Base-by-base conservation (phyloP, 2,888 invertebrate species). In the Pollenia amentaria region DNA sequence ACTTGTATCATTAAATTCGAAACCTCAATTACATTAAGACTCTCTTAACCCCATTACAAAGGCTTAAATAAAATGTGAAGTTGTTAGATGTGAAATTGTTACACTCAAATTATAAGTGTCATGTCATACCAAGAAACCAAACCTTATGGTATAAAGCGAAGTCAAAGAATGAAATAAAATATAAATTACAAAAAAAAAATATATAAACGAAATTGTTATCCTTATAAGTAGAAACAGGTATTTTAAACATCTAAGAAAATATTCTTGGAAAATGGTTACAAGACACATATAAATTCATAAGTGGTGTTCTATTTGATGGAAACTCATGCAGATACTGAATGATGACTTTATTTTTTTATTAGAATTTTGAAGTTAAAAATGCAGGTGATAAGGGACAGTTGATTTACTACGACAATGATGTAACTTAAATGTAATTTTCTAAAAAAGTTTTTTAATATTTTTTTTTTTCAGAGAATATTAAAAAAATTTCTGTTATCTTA, bases 91-190 rank as follows among this genome's bases (percentile, higher is more conserved):
- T 10, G 40, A 40, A 55, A 77, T 70, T 64, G 11, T 42, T 8
- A 53, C 16, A 69, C n/a, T 78, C 42, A 48, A 57, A 64, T 80
- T 72, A 60, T 77, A 65, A 44, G 72, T 77, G 77, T 46, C 81
- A 84, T 79, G 69, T 62, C 53, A 81, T 70, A 44, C 38, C 40
- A 48, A 77, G 51, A 42, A 77, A 81, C 65, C 65, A 65, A 38
- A 76, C 57, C 76, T 48, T 72, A 57, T 64, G 14, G 62, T 21
- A 53, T 48, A 55, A 9, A 62, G 40, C 29, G 21, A 18, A 53
- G 12, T 29, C 29, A 65, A 16, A 21, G 40, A 40, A 46, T 40
- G 21, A 48, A 62, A 64, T n/a, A 12, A 44, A 11, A 40, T 9
- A n/a, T 51, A 29, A n/a, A 46, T 18, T 42, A 7, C 3, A 44